Base-by-base conservation (phyloP, 2,888 invertebrate species). In the Microctonus brassicae region DNA sequence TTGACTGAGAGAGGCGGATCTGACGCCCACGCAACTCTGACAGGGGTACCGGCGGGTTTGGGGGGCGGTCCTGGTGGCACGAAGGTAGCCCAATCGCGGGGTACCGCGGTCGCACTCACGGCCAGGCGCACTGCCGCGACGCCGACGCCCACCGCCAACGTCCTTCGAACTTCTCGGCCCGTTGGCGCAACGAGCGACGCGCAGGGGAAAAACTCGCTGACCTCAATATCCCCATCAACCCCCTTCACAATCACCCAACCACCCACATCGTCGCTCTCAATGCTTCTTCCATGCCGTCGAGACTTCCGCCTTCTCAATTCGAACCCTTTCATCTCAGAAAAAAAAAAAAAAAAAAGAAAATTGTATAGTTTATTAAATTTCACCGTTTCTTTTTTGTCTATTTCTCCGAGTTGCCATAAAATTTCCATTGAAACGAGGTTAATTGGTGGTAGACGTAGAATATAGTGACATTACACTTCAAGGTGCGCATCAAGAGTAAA, bases 191-290 rank as follows among this genome's bases (percentile, higher is more conserved):
- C 80, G 77, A 75, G 69, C 77, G 65, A 75, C 82, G 86, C 86
- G 85, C 86, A 86, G 82, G 83, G 83, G 85, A 85, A 85, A 86
- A 86, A 85, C 85, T 82, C 69, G 79, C 84, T 85, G 85, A 86
- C 86, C 86, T 83, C 86, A 82, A 86, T 85, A 83, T 71, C 57
- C 10, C 36, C 64, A 6, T 64, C 61, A 66, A 39, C 60, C 69
- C 47, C 71, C 71, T 74, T 70, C 73, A 68, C 71, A 68, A 73
- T 76, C 75, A 67, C 75, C 73, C 77, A 72, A 70, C 62, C 53
- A 47, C 73, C 72, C 70, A 73, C 75, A 47, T 47, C 47, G 9
- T 47, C 1, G 47, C 47, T 17, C 47, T 47, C 47, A 73, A 70
- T 72, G 65, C 75, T 68, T 73, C 69, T 62, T 64, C 75, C 74